Percentiles rank a stretch among this genome's conserved stretches.
Conservation (phyloP, 2,113 vertebrate species). For the Callopanchax toddi region DNA sequence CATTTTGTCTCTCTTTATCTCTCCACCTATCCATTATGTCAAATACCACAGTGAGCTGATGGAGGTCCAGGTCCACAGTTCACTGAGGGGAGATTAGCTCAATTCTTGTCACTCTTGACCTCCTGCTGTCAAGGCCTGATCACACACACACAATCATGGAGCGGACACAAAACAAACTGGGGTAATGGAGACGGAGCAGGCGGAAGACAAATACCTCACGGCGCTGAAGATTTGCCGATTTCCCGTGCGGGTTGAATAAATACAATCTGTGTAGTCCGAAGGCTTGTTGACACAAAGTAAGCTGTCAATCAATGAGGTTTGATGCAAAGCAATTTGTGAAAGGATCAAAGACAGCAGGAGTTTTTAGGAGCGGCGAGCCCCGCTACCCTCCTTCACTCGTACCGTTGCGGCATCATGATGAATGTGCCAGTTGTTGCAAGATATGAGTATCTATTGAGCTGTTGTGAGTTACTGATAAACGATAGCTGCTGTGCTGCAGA, state of each 20-base stretch:
- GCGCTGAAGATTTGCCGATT: constrained; percentile 8
- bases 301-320: constrained; percentile 37
- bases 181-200: constrained; percentile 11
- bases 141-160: constrained; percentile 14
- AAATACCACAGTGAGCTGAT: constrained; percentile 42
- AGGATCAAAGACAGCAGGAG: constrained; percentile 23
- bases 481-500: constrained; percentile 7
- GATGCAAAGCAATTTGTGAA: constrained; percentile 48
- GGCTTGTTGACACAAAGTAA: constrained; percentile 22
- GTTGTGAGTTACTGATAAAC: constrained; percentile 5
- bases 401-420: neutral
- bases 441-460: constrained; percentile 1
- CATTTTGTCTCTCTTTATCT: constrained; percentile 44
- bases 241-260: constrained; percentile 4
- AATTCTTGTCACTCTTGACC: constrained; percentile 62
- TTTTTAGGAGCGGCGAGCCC: constrained; percentile 41
- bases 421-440: neutral
- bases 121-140: constrained; percentile 35
- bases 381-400: constrained; percentile 8
- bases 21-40: constrained; percentile 55
- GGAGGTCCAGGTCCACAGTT: constrained; percentile 44
- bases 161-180: constrained; percentile 7
- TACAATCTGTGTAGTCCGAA: constrained; percentile 2
- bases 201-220: constrained; percentile 32
- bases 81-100: constrained; percentile 49